Evolutionary conservation across 2,888 invertebrate genomes (phyloP).

Genomic region (Cheilosia impressa): DNA sequence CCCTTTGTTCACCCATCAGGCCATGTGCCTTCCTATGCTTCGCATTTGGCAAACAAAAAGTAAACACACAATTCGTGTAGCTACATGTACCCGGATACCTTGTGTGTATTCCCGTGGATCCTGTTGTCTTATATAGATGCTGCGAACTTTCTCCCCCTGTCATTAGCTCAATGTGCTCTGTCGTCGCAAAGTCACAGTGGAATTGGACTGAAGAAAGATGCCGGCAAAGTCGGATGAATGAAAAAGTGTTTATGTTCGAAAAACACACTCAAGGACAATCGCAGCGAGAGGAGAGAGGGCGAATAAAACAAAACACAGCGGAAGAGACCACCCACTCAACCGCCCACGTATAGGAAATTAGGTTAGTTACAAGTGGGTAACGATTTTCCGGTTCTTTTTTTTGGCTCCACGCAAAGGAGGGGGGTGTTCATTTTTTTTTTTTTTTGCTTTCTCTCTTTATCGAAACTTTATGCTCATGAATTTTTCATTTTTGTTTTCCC

Average conservation of each 20-base stretch:
- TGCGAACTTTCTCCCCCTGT: conserved; percentile 55
- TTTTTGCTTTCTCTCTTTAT: conserved; percentile 32
- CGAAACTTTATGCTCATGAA: conserved; percentile 69
- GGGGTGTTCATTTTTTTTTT: conserved; percentile 26
- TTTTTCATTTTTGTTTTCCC: conserved; percentile 57
- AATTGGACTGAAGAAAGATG: conserved; percentile 25
- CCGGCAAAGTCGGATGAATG: conserved; percentile 6
- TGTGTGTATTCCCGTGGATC: conserved; percentile 27
- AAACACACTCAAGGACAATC: conserved; percentile 63
- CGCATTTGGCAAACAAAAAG: conserved; percentile 33
- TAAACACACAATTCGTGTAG: conserved; percentile 37
- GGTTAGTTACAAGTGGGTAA: conserved; percentile 75
- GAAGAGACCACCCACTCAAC: conserved; percentile 8
- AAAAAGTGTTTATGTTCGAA: conserved; percentile 59
- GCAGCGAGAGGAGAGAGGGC: background rate
- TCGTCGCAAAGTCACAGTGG: conserved; percentile 7
- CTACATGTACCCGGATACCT: conserved; percentile 26
- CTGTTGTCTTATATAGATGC: conserved; percentile 39
- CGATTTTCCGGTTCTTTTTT: conserved; percentile 64
- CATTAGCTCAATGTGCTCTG: conserved; percentile 49
- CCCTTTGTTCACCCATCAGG: background rate
- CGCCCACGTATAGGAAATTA: conserved; percentile 62
- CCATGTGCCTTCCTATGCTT: background rate
- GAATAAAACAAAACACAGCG: conserved; percentile 10
- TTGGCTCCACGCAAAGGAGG: conserved; percentile 7